phyloP scores from a whole-genome alignment of 2,888 invertebrate species.

The Crematogaster levior region DNA sequence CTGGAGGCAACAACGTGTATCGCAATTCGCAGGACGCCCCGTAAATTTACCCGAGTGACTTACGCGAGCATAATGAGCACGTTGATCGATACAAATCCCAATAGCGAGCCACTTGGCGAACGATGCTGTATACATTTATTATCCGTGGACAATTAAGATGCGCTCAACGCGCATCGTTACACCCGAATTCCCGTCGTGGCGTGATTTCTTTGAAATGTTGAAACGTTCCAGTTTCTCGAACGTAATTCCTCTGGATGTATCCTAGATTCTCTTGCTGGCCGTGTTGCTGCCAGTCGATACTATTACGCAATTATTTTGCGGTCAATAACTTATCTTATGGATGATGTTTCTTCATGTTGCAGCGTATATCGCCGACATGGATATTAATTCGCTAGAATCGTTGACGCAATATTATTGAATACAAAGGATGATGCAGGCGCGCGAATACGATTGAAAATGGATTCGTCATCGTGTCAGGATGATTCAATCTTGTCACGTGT shows the following conservation, averaged over 20 bases:
- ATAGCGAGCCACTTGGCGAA: neutral
- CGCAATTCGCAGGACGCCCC: neutral
- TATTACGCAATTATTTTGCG: conserved; percentile 29
- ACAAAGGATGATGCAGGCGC: neutral
- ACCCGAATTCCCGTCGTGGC: neutral
- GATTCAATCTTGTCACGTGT: neutral
- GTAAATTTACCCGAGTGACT: neutral
- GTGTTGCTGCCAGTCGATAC: neutral
- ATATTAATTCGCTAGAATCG: conserved; percentile 22
- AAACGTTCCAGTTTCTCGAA: neutral
- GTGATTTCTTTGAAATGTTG: neutral
- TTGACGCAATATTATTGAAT: neutral
- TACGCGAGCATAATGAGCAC: neutral
- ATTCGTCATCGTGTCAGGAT: conserved; percentile 3
- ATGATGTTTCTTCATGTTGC: neutral
- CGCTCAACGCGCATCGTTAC: neutral
- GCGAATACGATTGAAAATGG: neutral
- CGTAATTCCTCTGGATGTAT: neutral
- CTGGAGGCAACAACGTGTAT: neutral
- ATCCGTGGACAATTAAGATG: too few species aligned
- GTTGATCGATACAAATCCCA: neutral
- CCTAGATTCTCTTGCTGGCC: neutral
- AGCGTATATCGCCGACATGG: neutral
- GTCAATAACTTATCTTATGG: conserved; percentile 2
- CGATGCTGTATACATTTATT: neutral